Base-by-base conservation (phyloP, 1,140 invertebrate genomes). In the Procambarus clarkii region DNA sequence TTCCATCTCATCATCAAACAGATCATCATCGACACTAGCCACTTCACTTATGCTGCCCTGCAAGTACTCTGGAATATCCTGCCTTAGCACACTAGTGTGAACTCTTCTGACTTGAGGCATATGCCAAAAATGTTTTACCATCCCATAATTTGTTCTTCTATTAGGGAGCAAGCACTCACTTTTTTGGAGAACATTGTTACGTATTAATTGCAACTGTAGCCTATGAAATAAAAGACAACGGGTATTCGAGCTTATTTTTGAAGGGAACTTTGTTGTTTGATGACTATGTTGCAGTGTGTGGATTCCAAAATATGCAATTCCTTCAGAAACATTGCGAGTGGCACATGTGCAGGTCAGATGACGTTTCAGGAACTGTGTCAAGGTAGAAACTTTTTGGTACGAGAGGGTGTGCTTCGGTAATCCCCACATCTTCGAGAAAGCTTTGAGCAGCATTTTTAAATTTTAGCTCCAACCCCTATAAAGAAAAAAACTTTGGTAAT, bases 41-140 rank as follows among this genome's bases (percentile, higher is more conserved):
- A 87, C 85, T 78, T 87, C 64, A 60, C 85, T 87, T 21, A 87
- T 60, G 48, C 15, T 79, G n/a, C 76, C 85, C 2, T 78, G 50
- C 0, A 87, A 50, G 44, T 87, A 87, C 0, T 60, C 71, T n/a
- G 85, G 85, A 58, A 87, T 60, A 9, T 87, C 85, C 21, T 54
- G 78, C 50, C 58, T 45, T 2, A 0, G 11, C 2, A n/a, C 4
- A 84, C 48, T 82, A 54, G 48, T 71, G n/a, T 71, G n/a, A 34
- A 71, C 4, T 18, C 24, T 71, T 71, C 69, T 71, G 69, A 71
- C 24, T 7, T 34, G 2, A 24, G 69, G 3, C 21, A 15, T 64
- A 18, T 64, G 60, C 60, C 60, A 64, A 15, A 15, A 18, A 11
- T 4, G 3, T 64, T 18, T 64, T 15, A 4, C 21, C 21, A 3